Evolutionary conservation across 2,888 invertebrate species (phyloP).

Genomic region (Agonopterix arenella): DNA sequence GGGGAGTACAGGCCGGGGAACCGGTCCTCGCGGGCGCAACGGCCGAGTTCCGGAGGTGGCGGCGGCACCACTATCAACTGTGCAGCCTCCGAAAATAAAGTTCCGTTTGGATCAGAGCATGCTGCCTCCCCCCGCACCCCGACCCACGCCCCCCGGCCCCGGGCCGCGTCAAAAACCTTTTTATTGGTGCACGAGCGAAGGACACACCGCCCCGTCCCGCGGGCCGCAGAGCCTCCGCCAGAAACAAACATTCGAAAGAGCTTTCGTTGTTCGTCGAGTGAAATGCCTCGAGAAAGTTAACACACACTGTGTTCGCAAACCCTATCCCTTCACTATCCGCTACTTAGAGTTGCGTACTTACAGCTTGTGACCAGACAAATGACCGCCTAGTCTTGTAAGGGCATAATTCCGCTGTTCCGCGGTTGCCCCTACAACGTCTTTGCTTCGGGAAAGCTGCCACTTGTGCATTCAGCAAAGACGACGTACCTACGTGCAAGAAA

Average conservation of each 20-base stretch:
- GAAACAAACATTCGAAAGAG: conserved; percentile 1
- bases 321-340: too few relatives aligned
- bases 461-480: too few relatives aligned
- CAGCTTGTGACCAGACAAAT: not conserved
- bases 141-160: not conserved
- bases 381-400: not conserved
- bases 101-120: conserved; percentile 7
- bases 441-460: too few relatives aligned
- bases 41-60: conserved; percentile 10
- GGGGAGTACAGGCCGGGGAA: conserved; percentile 15
- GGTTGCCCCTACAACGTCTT: too few relatives aligned
- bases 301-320: too few relatives aligned
- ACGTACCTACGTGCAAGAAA: too few relatives aligned
- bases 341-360: too few relatives aligned
- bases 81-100: conserved; percentile 18
- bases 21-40: conserved; percentile 26
- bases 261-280: conserved; percentile 8
- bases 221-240: conserved; percentile 6
- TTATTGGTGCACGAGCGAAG: conserved; percentile 43
- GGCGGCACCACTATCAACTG: conserved; percentile 16
- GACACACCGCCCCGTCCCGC: conserved; percentile 22
- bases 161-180: conserved; percentile 47
- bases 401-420: not conserved
- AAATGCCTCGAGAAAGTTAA: not conserved
- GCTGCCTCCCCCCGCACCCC: not conserved